Evolutionary conservation across 2,888 invertebrate genomes (phyloP), one percentile per base, ranked within the genome.

Genomic region (Caradrina clavipalpis): DNA sequence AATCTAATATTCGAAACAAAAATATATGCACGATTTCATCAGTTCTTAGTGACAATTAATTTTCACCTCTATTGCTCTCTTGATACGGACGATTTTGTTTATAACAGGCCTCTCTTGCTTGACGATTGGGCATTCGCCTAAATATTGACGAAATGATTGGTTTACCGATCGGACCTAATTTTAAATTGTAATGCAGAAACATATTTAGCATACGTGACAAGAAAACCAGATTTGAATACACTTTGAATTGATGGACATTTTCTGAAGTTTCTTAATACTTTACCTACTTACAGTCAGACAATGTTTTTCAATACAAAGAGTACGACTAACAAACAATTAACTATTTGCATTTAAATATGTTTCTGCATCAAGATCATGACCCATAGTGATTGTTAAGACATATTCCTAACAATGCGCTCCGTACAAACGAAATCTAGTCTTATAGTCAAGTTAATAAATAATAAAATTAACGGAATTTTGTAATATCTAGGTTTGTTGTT

Each of bases 51-150:
- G 70, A 76, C 75, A 58, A 78, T 69, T 76, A 73, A 82, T 73
- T 81, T 71, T 82, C 80, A 81, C 73, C 81, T 81, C 66, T 79
- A 83, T 85, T 85, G 90, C 90, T 90, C 90, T 90, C 90, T 90
- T 79, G 71, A 69, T 82, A 80, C 67, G 72, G 72, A 80, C 73
- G 62, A 77, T 83, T 83, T 76, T 75, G 69, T 76, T 73, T 70
- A 73, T 60, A 74, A 76, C 76, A 78, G 83, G 76, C 79, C 76
- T 78, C 65, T 47, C 71, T 78, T 73, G 73, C 69, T 75, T 73
- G 76, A 71, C 82, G 73, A 57, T 70, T 45, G 66, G 67, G 73
- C 82, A 73, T 73, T 74, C 39, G 58, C 75, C 63, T 75, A 60
- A 42, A 66, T 51, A 19, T 54, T 58, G 66, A 68, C 39, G 58